Conservation (phyloP, 2,797 vertebrate species). For the Lindbergichthys nudifrons region DNA sequence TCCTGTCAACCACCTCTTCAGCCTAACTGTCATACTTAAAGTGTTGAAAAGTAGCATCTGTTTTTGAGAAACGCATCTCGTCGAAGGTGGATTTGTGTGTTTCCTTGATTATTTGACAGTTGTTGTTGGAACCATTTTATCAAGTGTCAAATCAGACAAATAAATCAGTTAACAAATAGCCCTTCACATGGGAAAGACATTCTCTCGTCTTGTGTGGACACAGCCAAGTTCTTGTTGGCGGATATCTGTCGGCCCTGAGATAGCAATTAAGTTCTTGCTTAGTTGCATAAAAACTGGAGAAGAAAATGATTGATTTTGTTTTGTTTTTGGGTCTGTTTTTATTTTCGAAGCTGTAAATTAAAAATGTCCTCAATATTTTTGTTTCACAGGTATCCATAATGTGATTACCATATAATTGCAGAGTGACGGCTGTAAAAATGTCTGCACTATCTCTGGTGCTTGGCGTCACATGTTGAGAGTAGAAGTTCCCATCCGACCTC, state of each 20-base stretch:
- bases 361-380: constrained; percentile 38
- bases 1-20: constrained; percentile 46
- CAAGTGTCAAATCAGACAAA: constrained; percentile 45
- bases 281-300: constrained; percentile 46
- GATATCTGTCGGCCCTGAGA: constrained; percentile 43
- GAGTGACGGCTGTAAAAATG: constrained; percentile 60
- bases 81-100: constrained; percentile 47
- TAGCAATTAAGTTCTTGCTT: constrained; percentile 44
- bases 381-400: constrained; percentile 49
- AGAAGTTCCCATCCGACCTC: constrained; percentile 73
- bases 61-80: constrained; percentile 46
- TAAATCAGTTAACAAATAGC: constrained; percentile 51
- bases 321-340: constrained; percentile 50
- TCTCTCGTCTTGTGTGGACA: constrained; percentile 31
- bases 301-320: constrained; percentile 49
- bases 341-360: constrained; percentile 47
- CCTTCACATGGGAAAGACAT: constrained; percentile 55
- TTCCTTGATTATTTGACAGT: constrained; percentile 53
- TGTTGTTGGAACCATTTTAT: constrained; percentile 40
- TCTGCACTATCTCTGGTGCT: constrained; percentile 56
- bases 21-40: constrained; percentile 43
- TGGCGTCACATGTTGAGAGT: constrained; percentile 64
- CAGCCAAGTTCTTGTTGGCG: constrained; percentile 41
- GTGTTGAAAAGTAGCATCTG: constrained; percentile 61
- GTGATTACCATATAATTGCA: constrained; percentile 46